Evolutionary conservation across 2,888 invertebrate species (phyloP).

Genomic region (Magallana nippona): DNA sequence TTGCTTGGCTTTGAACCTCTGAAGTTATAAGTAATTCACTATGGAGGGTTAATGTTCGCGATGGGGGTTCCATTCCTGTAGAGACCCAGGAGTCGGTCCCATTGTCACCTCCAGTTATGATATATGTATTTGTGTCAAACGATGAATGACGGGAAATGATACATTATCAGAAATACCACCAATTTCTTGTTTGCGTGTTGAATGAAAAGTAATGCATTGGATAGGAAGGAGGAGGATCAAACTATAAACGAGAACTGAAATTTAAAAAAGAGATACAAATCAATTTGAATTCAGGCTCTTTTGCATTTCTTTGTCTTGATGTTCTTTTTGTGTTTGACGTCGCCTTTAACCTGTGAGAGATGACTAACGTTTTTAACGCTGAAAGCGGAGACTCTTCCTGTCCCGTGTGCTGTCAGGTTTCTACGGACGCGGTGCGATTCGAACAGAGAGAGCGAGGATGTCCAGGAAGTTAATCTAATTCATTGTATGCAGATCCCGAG

Average conservation of each 20-base stretch:
- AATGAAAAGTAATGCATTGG: neutral
- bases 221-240: neutral
- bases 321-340: neutral
- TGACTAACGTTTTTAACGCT: constrained; percentile 3
- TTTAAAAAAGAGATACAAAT: no score
- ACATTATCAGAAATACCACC: constrained; percentile 1
- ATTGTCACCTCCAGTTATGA: neutral
- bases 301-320: constrained; percentile 23
- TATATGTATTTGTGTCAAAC: constrained; percentile 28
- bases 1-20: constrained; percentile 1
- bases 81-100: constrained; percentile 10
- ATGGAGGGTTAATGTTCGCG: neutral
- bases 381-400: constrained; percentile 1
- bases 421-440: neutral
- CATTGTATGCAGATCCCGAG: constrained; percentile 27
- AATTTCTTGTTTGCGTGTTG: neutral
- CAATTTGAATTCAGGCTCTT: neutral
- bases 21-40: constrained; percentile 6
- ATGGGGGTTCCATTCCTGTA: constrained; percentile 13
- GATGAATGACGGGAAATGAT: constrained; percentile 22
- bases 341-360: neutral
- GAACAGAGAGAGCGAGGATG: constrained; percentile 14
- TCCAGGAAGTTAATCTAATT: constrained; percentile 31
- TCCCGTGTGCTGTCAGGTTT: neutral
- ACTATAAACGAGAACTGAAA: neutral